Base-by-base conservation (phyloP, 2,888 invertebrate species). In the Drosophila fulvimacula region DNA sequence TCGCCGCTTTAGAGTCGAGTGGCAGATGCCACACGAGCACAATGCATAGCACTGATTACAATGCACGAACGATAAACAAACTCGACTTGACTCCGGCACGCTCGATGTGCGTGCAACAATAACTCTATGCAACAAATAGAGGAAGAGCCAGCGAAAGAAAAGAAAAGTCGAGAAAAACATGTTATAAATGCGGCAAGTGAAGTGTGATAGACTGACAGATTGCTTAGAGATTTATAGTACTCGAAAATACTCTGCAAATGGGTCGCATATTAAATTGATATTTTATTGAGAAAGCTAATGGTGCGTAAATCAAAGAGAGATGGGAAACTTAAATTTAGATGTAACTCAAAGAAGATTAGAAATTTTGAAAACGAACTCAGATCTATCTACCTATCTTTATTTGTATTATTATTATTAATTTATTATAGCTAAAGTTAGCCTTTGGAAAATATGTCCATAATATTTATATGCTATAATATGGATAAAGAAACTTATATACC, bases 81-180 rank as follows among this genome's bases (percentile, higher is more conserved):
- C 49, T 48, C 55, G 44, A 46, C 38, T 58, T 11, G 56, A 64
- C 67, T 58, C 19, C 36, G 34, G 34, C 58, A 64, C 48, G 73
- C 68, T 68, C 69, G 60, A 73, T 67, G 60, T 61, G 60, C 66
- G 62, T 64, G 57, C 76, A 77, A 76, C 73, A 76, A 76, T 56
- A 72, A 68, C 57, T 51, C 24, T 30, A 41, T 63, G 63, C 42
- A 52, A 19, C 52, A 60, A 60, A 49, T 34, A 34, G 27, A 36
- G 21, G 0, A 13, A 19, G 59, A 4, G 42, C 24, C 36, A 19
- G 3, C 2, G 13, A 13, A 21, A 17, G 13, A 6, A 39, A 3
- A 62, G 17, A 13, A 15, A 53, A 10, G 15, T 13, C 17, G 52
- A 53, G 42, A 44, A 44, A 32, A 30, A 41, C 19, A 32, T 32